Conservation (phyloP, 2,113 vertebrate species). For the Eleginops maclovinus region DNA sequence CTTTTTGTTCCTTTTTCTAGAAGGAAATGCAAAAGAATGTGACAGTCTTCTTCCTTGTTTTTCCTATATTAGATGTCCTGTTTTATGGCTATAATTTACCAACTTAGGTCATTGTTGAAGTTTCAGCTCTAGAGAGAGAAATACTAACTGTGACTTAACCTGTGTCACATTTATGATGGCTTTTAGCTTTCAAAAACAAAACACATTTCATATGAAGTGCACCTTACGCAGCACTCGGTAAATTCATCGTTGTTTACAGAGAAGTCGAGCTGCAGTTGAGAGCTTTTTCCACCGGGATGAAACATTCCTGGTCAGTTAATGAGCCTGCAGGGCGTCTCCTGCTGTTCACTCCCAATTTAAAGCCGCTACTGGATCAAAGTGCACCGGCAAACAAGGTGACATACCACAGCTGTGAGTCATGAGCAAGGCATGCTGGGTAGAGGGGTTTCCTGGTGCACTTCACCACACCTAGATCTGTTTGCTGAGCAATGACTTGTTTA, state of each 20-base stretch:
- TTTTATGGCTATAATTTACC: too few species aligned
- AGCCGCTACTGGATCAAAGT: slow-evolving; percentile 59
- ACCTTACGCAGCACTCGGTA: background rate
- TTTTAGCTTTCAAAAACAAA: background rate
- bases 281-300: slow-evolving; percentile 3
- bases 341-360: slow-evolving; percentile 33
- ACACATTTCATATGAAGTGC: background rate
- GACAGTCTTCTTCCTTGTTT: too few species aligned
- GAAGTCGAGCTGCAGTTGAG: background rate
- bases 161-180: too few species aligned
- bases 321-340: slow-evolving; percentile 36
- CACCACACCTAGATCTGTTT: slow-evolving; percentile 3
- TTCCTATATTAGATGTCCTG: too few species aligned
- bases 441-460: background rate
- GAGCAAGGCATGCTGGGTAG: slow-evolving; percentile 31
- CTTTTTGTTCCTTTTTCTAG: too few species aligned
- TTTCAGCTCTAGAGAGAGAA: background rate
- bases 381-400: slow-evolving; percentile 36
- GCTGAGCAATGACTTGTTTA: slow-evolving; percentile 25
- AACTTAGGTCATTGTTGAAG: too few species aligned
- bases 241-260: background rate
- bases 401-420: slow-evolving; percentile 52
- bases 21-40: too few species aligned
- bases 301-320: slow-evolving; percentile 32
- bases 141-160: background rate